These are phyloP conservation scores for Drosophila algonquin DNA, from an alignment of 2,888 invertebrate genomes.

Conservation along the genomic window DNA sequence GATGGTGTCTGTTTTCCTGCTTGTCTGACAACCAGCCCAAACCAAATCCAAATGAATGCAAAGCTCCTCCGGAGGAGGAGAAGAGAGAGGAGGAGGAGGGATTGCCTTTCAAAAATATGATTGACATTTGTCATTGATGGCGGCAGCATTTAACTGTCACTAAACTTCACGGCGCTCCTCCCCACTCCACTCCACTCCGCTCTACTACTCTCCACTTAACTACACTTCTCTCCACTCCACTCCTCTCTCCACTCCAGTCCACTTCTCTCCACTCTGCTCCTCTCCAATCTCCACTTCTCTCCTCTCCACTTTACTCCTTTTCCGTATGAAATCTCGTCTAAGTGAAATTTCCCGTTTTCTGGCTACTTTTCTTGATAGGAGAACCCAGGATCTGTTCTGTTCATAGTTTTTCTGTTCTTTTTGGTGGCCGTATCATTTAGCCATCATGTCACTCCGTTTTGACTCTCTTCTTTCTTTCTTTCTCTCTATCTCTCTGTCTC, in stretches of 20 bases:
- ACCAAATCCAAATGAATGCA: conserved; percentile 22
- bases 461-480: conserved; percentile 30
- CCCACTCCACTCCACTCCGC: too few species aligned
- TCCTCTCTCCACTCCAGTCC: not conserved
- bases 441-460: conserved; percentile 67
- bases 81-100: not conserved
- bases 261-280: too few species aligned
- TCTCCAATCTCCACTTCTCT: too few species aligned
- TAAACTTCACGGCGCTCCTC: not conserved
- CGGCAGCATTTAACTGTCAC: conserved; percentile 23
- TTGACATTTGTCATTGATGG: conserved; percentile 48
- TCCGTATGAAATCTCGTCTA: conserved; percentile 7
- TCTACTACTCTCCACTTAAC: too few species aligned
- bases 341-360: conserved; percentile 37
- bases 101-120: conserved; percentile 43
- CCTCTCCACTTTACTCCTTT: not conserved
- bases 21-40: conserved; percentile 18
- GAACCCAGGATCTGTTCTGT: conserved; percentile 14
- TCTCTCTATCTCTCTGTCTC: not conserved
- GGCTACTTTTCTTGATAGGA: conserved; percentile 30
- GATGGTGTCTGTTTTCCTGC: not conserved
- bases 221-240: too few species aligned
- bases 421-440: conserved; percentile 67
- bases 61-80: conserved; percentile 15
- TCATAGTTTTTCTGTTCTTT: conserved; percentile 12